phyloP scores from a whole-genome alignment of 2,797 vertebrate species.

The Tenualosa ilisha region DNA sequence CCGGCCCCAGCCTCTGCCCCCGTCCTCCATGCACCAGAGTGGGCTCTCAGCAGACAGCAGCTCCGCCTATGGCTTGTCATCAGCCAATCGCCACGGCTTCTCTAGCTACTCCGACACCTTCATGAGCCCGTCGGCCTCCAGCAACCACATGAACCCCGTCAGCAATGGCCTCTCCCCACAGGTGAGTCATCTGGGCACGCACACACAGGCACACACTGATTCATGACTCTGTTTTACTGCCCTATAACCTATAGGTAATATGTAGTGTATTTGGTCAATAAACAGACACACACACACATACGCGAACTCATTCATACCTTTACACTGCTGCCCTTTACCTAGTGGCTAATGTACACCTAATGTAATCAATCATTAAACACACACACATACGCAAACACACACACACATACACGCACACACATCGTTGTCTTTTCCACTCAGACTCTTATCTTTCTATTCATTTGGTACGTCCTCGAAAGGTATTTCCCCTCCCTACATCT shows the following conservation, averaged over 20 bases:
- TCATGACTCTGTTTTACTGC: neutral
- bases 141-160: conserved; percentile 92
- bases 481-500: neutral
- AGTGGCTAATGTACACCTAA: no score
- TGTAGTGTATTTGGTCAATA: neutral
- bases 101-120: conserved; percentile 94
- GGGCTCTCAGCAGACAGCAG: conserved; percentile 75
- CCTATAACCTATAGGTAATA: no score
- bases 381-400: neutral
- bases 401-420: conserved; percentile 1
- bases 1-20: conserved; percentile 91
- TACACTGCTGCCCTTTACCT: neutral
- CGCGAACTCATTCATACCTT: neutral
- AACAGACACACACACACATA: neutral
- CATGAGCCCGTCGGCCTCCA: conserved; percentile 84
- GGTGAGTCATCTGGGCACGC: conserved; percentile 68
- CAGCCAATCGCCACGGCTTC: conserved; percentile 84
- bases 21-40: conserved; percentile 92
- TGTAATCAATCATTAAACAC: neutral
- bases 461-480: neutral
- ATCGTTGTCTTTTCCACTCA: neutral
- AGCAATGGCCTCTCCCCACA: conserved; percentile 93
- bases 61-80: conserved; percentile 85
- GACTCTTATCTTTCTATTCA: neutral
- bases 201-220: neutral